Conservation (phyloP, 2,888 invertebrate species). For the Beris chalybata region DNA sequence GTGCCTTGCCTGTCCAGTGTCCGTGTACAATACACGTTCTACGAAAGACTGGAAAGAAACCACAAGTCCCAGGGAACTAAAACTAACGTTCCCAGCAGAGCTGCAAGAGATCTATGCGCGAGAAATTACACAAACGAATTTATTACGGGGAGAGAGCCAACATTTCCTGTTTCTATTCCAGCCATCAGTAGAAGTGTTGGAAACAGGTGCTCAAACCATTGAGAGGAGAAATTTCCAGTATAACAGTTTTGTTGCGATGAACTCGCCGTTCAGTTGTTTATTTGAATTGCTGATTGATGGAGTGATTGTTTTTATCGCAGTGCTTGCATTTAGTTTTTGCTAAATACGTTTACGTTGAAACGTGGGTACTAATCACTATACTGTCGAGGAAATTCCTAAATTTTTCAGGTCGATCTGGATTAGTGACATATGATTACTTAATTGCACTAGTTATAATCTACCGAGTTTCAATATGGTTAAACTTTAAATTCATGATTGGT, state of each 20-base stretch:
- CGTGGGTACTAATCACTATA: conserved; percentile 22
- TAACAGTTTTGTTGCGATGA: conserved; percentile 16
- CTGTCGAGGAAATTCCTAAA: conserved; percentile 15
- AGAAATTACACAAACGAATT: background rate
- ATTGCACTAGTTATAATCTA: too few relatives aligned
- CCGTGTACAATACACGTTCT: background rate
- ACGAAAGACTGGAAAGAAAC: conserved; percentile 15
- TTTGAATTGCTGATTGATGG: background rate
- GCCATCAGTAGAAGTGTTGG: background rate
- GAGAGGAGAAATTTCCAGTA: conserved; percentile 24
- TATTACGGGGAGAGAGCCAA: background rate
- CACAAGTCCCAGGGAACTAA: too few relatives aligned
- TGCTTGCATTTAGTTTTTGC: background rate
- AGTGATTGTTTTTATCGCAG: background rate
- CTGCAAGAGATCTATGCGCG: conserved; percentile 1
- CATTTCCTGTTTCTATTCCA: background rate
- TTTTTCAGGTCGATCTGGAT: background rate
- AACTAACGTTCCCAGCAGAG: too few relatives aligned
- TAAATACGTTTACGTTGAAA: background rate
- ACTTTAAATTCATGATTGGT: too few relatives aligned
- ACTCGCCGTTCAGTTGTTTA: background rate
- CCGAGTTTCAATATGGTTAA: too few relatives aligned
- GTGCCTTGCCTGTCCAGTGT: background rate
- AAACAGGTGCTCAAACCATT: conserved; percentile 13
- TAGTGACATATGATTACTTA: too few relatives aligned